Evolutionary conservation across 2,888 invertebrate species (phyloP), one percentile per base, ranked within the genome.

Genomic region (Conchocele bisecta): DNA sequence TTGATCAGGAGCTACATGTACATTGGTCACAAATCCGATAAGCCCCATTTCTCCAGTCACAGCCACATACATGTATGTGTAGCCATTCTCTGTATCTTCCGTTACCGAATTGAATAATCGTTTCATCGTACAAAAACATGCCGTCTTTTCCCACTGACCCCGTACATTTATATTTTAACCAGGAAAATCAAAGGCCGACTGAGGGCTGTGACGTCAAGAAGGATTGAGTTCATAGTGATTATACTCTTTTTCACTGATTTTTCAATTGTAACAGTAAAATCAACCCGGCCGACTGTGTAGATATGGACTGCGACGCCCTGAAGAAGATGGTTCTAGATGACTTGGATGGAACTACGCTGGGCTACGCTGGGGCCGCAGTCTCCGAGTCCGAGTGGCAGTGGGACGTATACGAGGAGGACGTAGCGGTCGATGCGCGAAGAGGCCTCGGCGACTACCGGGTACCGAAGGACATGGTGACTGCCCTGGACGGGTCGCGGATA

Each of bases 381-480:
- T 78, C 89, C 1, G 60, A 86, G 53, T 84, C 89, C 2, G 89
- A 85, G 46, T 88, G 46, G 24, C 77, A 84, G 53, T 90, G 89
- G 89, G 80, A 81, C 58, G 84, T 80, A 0, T 79, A 86, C 42
- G 65, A n/a, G n/a, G 22, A 24, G 75, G 2, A 20, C 9, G 35
- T 33, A 33, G 4, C 29, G 7, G 24, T 13, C 4, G 81, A 86
- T 50, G 57, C 75, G 5, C 42, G 81, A 7, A 71, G 82, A 59
- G 90, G 90, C 5, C 64, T 89, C 2, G 89, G 89, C 3, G 89
- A 91, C 63, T 89, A 86, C 73, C 73, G 90, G 37, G 87, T 90
- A 33, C 91, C 91, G 0, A 85, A 76, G 35, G 74, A 75, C 1
- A 76, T 88, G 76, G 61, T 88, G 26, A 86, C 87, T 1, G 59